Evolutionary conservation across 2,113 vertebrate species (phyloP).

Genomic region (Melanerpes aurifrons): DNA sequence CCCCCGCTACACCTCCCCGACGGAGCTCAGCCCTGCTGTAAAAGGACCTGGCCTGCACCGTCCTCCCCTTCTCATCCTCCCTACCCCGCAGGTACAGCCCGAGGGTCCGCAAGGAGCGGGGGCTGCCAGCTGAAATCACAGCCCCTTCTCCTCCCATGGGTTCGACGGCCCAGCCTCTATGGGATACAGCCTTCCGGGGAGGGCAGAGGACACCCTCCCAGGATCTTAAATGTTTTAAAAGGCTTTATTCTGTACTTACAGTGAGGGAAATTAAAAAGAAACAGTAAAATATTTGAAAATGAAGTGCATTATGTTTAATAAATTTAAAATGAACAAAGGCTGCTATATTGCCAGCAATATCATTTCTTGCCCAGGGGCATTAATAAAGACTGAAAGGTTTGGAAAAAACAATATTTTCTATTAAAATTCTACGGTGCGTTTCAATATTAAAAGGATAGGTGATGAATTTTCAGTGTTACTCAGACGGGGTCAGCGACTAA

Average conservation of each 20-base stretch:
- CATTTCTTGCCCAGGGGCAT: slow-evolving; percentile 81
- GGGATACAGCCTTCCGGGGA: slow-evolving; percentile 58
- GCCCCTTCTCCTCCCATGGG: slow-evolving; percentile 65
- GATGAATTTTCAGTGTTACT: slow-evolving; percentile 86
- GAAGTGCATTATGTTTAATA: slow-evolving; percentile 88
- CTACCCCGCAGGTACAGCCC: background rate
- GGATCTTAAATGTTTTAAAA: slow-evolving; percentile 83
- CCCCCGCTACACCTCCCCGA: background rate
- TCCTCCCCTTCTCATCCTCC: background rate
- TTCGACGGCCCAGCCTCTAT: slow-evolving; percentile 51
- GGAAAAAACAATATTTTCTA: slow-evolving; percentile 84
- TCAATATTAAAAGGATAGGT: slow-evolving; percentile 89
- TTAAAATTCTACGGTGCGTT: slow-evolving; percentile 85
- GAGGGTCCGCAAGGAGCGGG: slow-evolving; percentile 56
- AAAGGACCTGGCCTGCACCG: background rate
- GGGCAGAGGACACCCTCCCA: background rate
- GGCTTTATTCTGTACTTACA: slow-evolving; percentile 85
- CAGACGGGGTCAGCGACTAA: slow-evolving; percentile 84
- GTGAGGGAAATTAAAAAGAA: slow-evolving; percentile 87
- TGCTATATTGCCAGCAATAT: slow-evolving; percentile 84
- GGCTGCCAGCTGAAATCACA: slow-evolving; percentile 71
- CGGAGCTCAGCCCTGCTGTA: background rate
- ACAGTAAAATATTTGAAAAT: slow-evolving; percentile 88
- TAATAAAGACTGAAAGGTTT: slow-evolving; percentile 88
- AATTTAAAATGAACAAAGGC: slow-evolving; percentile 89